A percentile compares a stretch with the other conserved stretches of the same genome.
Evolutionary conservation across 2,888 invertebrate genomes (phyloP).

Genomic region (Meandrusa payeni): DNA sequence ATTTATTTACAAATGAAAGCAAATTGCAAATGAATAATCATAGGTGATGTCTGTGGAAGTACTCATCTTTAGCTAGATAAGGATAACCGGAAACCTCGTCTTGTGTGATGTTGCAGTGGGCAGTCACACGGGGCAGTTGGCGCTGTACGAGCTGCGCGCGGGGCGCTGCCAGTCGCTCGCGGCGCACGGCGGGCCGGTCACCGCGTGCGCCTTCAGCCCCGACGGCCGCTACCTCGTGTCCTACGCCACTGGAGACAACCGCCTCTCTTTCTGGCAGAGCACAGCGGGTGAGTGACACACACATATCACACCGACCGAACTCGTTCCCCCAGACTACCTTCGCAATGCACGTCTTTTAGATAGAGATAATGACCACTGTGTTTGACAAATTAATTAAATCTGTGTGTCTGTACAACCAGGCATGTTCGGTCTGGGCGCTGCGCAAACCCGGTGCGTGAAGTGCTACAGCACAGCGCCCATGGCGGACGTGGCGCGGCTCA

Average conservation of each 20-base stretch:
- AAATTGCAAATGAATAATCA: too few species aligned
- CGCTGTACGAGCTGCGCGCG: conserved; percentile 97
- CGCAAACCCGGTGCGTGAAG: conserved; percentile 97
- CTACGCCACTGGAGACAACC: conserved; percentile 96
- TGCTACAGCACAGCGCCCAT: conserved; percentile 96
- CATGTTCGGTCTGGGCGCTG: conserved; percentile 98
- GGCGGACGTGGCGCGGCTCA: conserved; percentile 91
- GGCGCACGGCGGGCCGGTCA: conserved; percentile 94
- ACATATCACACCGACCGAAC: too few species aligned
- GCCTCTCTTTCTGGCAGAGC: conserved; percentile 99
- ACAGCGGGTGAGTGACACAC: conserved; percentile 83
- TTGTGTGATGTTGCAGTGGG: conserved; percentile 82
- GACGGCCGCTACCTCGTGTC: conserved; percentile 98
- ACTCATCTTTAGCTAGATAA: too few species aligned
- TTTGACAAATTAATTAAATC: too few species aligned
- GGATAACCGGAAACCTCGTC: too few species aligned
- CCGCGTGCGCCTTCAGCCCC: conserved; percentile 96
- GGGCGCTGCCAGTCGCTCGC: conserved; percentile 96
- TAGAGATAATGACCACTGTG: too few species aligned
- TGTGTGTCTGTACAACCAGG: too few species aligned
- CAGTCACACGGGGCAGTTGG: conserved; percentile 94
- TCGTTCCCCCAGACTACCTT: too few species aligned
- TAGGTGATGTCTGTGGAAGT: too few species aligned
- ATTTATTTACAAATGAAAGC: too few species aligned
- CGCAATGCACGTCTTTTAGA: too few species aligned